Evolutionary conservation across 2,888 invertebrate species (phyloP).

Genomic region (Yponomeuta evonymella): DNA sequence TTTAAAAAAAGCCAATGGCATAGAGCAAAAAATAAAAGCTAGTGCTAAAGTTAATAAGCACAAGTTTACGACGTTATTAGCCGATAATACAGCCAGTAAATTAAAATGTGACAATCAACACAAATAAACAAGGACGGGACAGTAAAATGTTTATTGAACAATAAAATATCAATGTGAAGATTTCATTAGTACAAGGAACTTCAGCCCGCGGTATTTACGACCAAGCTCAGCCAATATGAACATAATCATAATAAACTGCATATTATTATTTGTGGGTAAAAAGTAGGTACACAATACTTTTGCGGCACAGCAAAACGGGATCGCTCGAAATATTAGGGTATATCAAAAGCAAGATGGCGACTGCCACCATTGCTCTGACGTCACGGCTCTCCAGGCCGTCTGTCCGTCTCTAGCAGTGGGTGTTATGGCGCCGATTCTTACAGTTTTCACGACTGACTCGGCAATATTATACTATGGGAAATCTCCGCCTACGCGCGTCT

Average conservation of each 20-base stretch:
- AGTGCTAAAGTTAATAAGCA: slow-evolving; percentile 11
- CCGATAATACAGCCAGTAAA: slow-evolving; percentile 24
- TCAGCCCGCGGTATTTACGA: slow-evolving; percentile 36
- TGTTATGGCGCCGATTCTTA: slow-evolving; percentile 12
- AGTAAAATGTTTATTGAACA: slow-evolving; percentile 51
- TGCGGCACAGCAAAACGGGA: background rate
- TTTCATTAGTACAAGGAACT: slow-evolving; percentile 42
- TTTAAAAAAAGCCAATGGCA: background rate
- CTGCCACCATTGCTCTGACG: slow-evolving; percentile 8
- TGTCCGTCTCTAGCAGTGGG: slow-evolving; percentile 3
- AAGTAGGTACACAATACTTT: slow-evolving; percentile 2
- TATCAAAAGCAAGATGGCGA: slow-evolving; percentile 12
- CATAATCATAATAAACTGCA: slow-evolving; percentile 26
- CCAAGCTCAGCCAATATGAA: slow-evolving; percentile 21
- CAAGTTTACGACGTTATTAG: slow-evolving; percentile 23
- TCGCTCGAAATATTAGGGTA: background rate
- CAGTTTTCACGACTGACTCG: slow-evolving; percentile 15
- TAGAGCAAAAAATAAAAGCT: background rate
- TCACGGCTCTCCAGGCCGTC: slow-evolving; percentile 12
- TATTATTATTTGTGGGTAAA: background rate
- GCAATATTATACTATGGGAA: slow-evolving; percentile 10
- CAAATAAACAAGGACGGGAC: slow-evolving; percentile 35
- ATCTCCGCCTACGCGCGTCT: slow-evolving; percentile 1
- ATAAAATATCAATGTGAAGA: slow-evolving; percentile 47
- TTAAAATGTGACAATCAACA: slow-evolving; percentile 25